These are phyloP conservation scores for Tupaia chinensis DNA, from an alignment of 2,113 vertebrate genomes.

Conservation along the genomic window DNA sequence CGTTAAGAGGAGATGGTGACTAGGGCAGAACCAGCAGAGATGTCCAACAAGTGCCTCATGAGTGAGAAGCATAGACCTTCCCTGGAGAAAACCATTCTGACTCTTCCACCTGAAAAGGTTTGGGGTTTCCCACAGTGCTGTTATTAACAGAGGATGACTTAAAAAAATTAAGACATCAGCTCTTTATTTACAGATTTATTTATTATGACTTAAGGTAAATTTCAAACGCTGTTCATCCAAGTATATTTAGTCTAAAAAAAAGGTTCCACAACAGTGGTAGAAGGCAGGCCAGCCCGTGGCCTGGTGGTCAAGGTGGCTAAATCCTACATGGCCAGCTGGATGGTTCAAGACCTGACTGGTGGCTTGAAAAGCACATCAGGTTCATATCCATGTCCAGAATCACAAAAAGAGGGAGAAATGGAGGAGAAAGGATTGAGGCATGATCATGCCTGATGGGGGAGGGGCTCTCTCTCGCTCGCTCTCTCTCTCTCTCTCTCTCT, in stretches of 20 bases:
- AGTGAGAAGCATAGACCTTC: neutral
- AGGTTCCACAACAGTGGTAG: neutral
- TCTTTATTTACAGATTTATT: conserved; percentile 13
- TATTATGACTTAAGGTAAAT: conserved; percentile 10
- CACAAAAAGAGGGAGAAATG: too few species aligned
- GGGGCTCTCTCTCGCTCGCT: too few species aligned
- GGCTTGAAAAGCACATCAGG: too few species aligned
- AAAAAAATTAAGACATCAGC: neutral
- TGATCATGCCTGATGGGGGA: too few species aligned
- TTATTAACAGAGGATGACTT: neutral
- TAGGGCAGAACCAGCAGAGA: neutral
- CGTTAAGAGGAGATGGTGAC: neutral
- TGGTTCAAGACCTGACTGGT: too few species aligned
- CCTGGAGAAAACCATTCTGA: neutral
- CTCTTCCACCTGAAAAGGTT: neutral
- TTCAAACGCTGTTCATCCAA: conserved; percentile 17
- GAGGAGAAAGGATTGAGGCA: too few species aligned
- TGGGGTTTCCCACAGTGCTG: neutral
- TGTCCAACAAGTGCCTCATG: neutral
- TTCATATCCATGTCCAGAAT: too few species aligned
- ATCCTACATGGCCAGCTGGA: too few species aligned
- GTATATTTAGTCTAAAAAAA: neutral
- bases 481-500: too few species aligned
- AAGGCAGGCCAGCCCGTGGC: neutral
- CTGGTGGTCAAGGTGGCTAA: too few species aligned